A percentile compares a stretch with the other conserved stretches of the same genome.
Evolutionary conservation across 2,888 invertebrate genomes (phyloP).

Genomic region (Cheiracanthium punctorium): DNA sequence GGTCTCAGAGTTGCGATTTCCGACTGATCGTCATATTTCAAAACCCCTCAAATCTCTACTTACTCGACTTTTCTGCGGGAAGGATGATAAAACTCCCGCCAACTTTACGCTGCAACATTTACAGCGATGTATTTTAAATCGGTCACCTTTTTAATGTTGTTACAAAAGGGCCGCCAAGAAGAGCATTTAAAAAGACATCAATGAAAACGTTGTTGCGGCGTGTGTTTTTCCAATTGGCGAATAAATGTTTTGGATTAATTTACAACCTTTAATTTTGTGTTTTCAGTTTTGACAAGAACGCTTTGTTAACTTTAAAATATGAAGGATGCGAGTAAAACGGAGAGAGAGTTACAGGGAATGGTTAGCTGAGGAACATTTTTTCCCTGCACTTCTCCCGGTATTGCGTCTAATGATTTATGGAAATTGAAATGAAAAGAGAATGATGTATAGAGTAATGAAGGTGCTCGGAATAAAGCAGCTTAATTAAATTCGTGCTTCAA

Average conservation of each 20-base stretch:
- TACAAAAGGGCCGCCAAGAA: slow-evolving; percentile 40
- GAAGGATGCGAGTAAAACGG: slow-evolving; percentile 12
- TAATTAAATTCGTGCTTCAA: slow-evolving; percentile 64
- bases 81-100: slow-evolving; percentile 41
- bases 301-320: slow-evolving; percentile 66
- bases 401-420: slow-evolving; percentile 58
- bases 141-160: slow-evolving; percentile 63
- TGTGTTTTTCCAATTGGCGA: slow-evolving; percentile 47
- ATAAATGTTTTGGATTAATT: slow-evolving; percentile 67
- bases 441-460: slow-evolving; percentile 53
- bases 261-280: slow-evolving; percentile 62
- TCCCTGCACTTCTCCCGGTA: slow-evolving; percentile 14
- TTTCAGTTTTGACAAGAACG: slow-evolving; percentile 57
- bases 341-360: slow-evolving; percentile 29
- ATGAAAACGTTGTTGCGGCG: slow-evolving; percentile 11
- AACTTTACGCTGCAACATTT: slow-evolving; percentile 41
- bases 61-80: slow-evolving; percentile 45
- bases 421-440: slow-evolving; percentile 65
- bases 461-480: slow-evolving; percentile 40
- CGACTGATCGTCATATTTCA: slow-evolving; percentile 66
- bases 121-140: slow-evolving; percentile 55
- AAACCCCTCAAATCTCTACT: slow-evolving; percentile 42
- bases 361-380: slow-evolving; percentile 30
- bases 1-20: slow-evolving; percentile 43
- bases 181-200: slow-evolving; percentile 65